Evolutionary conservation across 2,888 invertebrate genomes (phyloP), one percentile per base, ranked within the genome.

Genomic region (Rotaria magnacalcarata): DNA sequence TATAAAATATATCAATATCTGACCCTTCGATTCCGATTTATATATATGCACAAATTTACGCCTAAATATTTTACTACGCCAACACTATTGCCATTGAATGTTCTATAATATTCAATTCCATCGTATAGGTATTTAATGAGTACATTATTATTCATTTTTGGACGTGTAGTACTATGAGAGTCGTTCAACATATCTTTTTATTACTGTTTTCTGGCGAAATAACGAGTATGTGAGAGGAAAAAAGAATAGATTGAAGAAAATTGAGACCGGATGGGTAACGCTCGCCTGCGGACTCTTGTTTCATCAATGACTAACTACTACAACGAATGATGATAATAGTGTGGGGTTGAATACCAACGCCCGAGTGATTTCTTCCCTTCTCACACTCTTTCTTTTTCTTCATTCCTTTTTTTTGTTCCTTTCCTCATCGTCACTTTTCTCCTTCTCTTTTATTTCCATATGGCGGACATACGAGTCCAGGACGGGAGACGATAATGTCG

Each of bases 231-330:
- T 80, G n/a, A 47, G 24, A 47, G 24, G 47, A 75, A 24, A n/a
- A 75, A 24, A 43, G 80, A 80, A 80, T 80, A n/a, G 14, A 11
- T 80, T 47, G 52, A 52, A 24, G 41, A 47, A 47, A 80, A 3
- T n/a, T 47, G 6, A n/a, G 80, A 47, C 47, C 80, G 47, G 47
- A 80, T 41, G 67, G 34, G 11, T 67, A 67, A 34, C 47, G 67
- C 47, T 47, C 47, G 80, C 80, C 80, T 47, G 47, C 47, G 80
- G 80, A 80, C 80, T 80, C 80, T 80, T 14, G 11, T 43, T 80
- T 80, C 80, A 47, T 80, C 80, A 47, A 80, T 47, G n/a, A 67
- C 1, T 34, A 34, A 19, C 67, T 67, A 67, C 34, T 67, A 19
- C 8, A 67, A 67, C 41, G 67, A 19, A 14, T 67, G 67, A 27